Percentiles rank a stretch among this genome's conserved stretches.
Conservation (phyloP, 2,888 invertebrate species). For the Chymomyza procnemis region DNA sequence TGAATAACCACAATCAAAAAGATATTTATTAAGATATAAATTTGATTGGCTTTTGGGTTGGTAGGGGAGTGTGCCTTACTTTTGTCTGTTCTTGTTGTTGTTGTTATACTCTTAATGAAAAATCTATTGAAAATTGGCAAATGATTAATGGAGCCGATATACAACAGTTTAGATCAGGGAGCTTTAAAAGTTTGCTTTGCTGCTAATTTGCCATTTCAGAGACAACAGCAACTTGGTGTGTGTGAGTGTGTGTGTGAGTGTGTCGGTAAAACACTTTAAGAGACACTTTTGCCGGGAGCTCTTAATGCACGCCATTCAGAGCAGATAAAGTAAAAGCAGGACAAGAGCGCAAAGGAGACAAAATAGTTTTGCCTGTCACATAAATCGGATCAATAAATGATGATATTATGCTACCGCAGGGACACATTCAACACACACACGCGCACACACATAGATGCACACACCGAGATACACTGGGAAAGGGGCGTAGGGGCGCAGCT, state of each 20-base stretch:
- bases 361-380: constrained; percentile 72
- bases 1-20: constrained; percentile 46
- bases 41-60: constrained; percentile 49
- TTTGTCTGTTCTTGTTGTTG: neutral
- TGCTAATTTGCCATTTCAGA: constrained; percentile 57
- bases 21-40: constrained; percentile 71
- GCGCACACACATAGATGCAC: constrained; percentile 14
- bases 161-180: constrained; percentile 32
- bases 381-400: constrained; percentile 77
- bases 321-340: constrained; percentile 46
- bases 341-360: constrained; percentile 27
- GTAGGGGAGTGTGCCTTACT: no score
- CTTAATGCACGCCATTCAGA: constrained; percentile 19
- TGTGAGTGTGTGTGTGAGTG: neutral
- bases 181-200: constrained; percentile 43
- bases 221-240: neutral
- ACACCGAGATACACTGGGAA: neutral
- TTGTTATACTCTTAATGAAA: neutral
- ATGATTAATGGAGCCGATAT: constrained; percentile 62
- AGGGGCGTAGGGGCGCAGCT: neutral
- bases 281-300: neutral
- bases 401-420: constrained; percentile 76
- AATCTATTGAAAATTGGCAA: neutral
- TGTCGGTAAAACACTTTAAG: neutral
- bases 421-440: constrained; percentile 67